Base-by-base conservation (phyloP, 1,140 invertebrate species). In the Grapholita molesta region DNA sequence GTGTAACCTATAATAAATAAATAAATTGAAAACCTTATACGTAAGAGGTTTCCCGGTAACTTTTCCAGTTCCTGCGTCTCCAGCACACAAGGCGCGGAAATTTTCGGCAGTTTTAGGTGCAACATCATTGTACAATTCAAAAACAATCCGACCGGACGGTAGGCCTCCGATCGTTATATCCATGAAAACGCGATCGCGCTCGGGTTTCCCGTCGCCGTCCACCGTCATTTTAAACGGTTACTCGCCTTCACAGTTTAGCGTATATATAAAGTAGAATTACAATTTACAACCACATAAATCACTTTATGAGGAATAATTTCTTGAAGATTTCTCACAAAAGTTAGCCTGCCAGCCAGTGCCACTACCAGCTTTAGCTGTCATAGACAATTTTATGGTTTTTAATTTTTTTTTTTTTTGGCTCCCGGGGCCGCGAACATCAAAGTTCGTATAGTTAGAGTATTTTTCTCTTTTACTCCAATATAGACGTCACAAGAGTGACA, bases 61-160 rank as follows among this genome's bases (percentile, higher is more conserved):
- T 83, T 94, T 93, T 8, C 96, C 97, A 7, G 95, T 90, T 8
- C 97, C 96, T 82, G 95, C 95, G 80, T 98, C 97, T 2, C 98
- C 98, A 1, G 97, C 97, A 82, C 98, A 99, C 33, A 99, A 92
- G 1, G 96, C 94, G 57, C 97, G 94, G 88, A 99, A 99, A 89
- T 99, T 99, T 82, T 99, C 97, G 23, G 96, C 97, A 0, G 98
- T 99, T 88, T 97, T 97, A 1, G 99, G 98, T 57, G 97, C 97
- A 64, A 97, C 94, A 92, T 99, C 97, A 72, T 95, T 95, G 92
- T 96, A 99, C 0, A 99, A 92, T 85, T 99, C 98, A 85, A 99
- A 99, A 25, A 98, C 96, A 82, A 99, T 96, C 68, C 98, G 94
- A 8, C 98, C 98, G 65, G 96, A 96, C 70, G 94, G 94, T 68